Base-by-base conservation (phyloP, 92 coral and sea anemone genomes). In the Porites evermanni region DNA sequence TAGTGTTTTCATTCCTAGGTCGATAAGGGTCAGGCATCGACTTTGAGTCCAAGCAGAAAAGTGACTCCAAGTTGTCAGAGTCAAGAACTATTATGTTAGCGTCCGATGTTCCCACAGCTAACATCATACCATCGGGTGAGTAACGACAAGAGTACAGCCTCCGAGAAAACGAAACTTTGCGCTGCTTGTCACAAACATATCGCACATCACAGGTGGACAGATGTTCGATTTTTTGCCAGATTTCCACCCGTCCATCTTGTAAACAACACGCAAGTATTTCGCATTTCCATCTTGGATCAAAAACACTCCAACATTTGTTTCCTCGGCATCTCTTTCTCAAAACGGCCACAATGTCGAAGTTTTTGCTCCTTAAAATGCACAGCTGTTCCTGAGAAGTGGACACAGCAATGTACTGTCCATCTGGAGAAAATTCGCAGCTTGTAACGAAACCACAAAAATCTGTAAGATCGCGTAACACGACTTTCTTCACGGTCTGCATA, bases 401-500 rank as follows among this genome's bases (percentile, higher is more conserved):
- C 16, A 92, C 93, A 26, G 95, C 98, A 79, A 94, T 91, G 59
- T 93, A 91, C 56, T 75, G 84, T 8, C 98, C 98, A 70, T 94
- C 98, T 11, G 98, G 96, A n/a, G 98, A 94, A 80, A 94, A 94
- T 54, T 91, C 88, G 84, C 98, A 94, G 77, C 96, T 86, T 26
- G 98, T 94, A n/a, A 94, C 95, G 52, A 93, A 94, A 29, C 98
- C 98, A 86, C 98, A 94, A 74, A 94, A 94, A 75, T 93, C 98
- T 53, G 98, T 91, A 50, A 94, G 81, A 86, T 94, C 95, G 78
- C 98, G 84, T 3, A 94, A 78, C 14, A 94, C 93, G 16, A 94
- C 93, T 63, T 89, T 92, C 72, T 93, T 93, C 18, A 89, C 91
- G 60, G 91, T 88, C 67, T 94, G 93, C 92, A 93, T 92, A 2